Evolutionary conservation across 37 sponge, comb jelly and placozoan genomes (phyloP), one percentile per base, ranked within the genome.

Genomic region (Ephydatia muelleri): DNA sequence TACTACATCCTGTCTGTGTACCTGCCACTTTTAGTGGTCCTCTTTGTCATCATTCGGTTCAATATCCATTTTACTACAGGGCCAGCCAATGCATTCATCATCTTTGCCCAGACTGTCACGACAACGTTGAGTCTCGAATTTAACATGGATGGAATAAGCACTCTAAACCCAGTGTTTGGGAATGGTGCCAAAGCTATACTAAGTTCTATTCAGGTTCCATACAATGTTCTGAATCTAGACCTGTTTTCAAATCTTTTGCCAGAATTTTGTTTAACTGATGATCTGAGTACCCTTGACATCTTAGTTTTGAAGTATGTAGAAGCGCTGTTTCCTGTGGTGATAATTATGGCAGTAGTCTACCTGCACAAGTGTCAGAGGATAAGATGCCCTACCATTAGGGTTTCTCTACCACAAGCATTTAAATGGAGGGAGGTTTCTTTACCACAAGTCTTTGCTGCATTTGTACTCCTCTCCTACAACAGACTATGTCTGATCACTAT

Each of bases 391-490:
- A n/a, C n/a, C n/a, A n/a, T n/a, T n/a, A n/a, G n/a, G n/a, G n/a
- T n/a, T n/a, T n/a, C n/a, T n/a, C n/a, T n/a, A n/a, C n/a, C n/a
- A n/a, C n/a, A n/a, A n/a, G n/a, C n/a, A n/a, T 57, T 14, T 57
- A 57, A 57, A 11, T 57, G 57, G 57, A 57, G 16, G 57, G 57
- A 11, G 57, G 16, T 57, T 11, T 57, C 88, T 8, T 35, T 81
- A 5, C 69, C 81, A 26, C 88, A 68, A 67, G 91, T 79, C 28
- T 78, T 91, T 82, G 83, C 87, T 19, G 72, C 91, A 29, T 86
- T 91, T 49, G 49, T 91, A 36, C 70, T 91, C 0, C 79, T 91
- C 38, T 82, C 91, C 11, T 91, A 91, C 83, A 82, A 67, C 9
- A 91, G 78, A 47, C 38, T 91, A 3, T 68, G 78, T 31, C 26